Evolutionary conservation across 2,797 vertebrate species (phyloP), one percentile per base, ranked within the genome.

Genomic region (Scleropages formosus): DNA sequence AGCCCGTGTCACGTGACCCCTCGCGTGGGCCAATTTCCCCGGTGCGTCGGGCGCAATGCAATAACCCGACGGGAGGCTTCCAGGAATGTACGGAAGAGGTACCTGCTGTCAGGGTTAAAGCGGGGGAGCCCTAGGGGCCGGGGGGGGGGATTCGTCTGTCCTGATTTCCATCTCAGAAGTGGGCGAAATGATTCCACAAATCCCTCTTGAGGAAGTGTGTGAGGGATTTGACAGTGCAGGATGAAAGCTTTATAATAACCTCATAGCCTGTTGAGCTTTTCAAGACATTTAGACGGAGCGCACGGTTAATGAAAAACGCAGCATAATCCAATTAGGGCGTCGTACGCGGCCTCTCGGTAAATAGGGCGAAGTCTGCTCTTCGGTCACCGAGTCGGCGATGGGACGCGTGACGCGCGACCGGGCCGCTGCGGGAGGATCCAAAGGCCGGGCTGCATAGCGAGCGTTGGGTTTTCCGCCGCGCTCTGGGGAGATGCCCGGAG

Each of bases 41-140:
- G 39, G 31, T 39, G 31, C 31, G 39, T 31, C 73, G 63, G n/a
- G 64, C 4, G 82, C 65, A 83, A 73, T 74, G 56, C 11, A 65
- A 18, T 76, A 78, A 86, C 31, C 31, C 39, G 31, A 39, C 31
- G 87, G 84, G 86, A 87, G 87, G 84, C 87, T 87, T 87, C 85
- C 78, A 82, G 53, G 53, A 12, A 18, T 10, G 53, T 12, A 56
- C 9, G 12, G 53, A 9, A 56, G 18, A 9, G 18, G 11, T 10
- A 9, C 64, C 18, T 47, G 31, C 39, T 18, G 13, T 65, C 63
- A 66, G 64, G 64, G 31, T 67, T 39, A 31, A 67, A 10, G 20
- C n/a, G 13, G 39, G 39, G 11, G 46, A 44, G 31, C 39, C 64
- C 18, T 44, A 20, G 0, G 16, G 15, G 44, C 31, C 8, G 15